Base-by-base conservation (phyloP, 2,888 invertebrate species). In the Microplitis manilae region DNA sequence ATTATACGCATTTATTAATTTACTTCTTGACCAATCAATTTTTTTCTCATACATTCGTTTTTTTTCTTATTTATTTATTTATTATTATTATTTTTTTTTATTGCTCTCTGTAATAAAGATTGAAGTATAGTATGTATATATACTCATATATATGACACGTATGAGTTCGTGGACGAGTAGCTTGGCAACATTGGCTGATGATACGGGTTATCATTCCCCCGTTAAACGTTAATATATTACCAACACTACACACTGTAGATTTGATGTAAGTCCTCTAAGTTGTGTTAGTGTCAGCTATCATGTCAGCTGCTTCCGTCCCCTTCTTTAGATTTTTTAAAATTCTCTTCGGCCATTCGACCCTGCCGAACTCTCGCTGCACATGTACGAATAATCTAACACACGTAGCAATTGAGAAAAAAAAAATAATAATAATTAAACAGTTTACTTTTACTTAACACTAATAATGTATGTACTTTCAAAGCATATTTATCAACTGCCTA, bases 161-260 rank as follows among this genome's bases (percentile, higher is more conserved):
- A 20, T 20, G 20, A 20, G 20, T 1, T 20, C 2, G 20, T 20
- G 20, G 20, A 20, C 20, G 30, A 30, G 30, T 30, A 30, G 30
- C 82, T 84, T 84, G 81, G 84, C 84, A 84, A 85, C 84, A 83
- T 85, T 77, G 83, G 81, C 68, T 75, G 75, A 79, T 84, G 84
- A 84, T 84, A 83, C 79, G 81, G 76, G 82, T 83, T 84, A 85
- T 84, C 85, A 83, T 83, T 82, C 81, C 81, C 80, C 82, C 81
- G 81, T 83, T 83, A 82, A 80, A 74, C 82, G 17, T 80, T 81
- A 80, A 79, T 68, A 76, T 77, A 71, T 50, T 50, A 50, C 50
- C 13, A 50, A 8, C 5, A 50, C 50, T 50, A 13, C 13, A 13
- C 4, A 50, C 50, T 50, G 6, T 13, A 5, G 50, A 50, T 13